Percentiles rank a stretch among this genome's conserved stretches.
phyloP scores from a whole-genome alignment of 1,140 invertebrate species.

The Brachionus manjavacas region DNA sequence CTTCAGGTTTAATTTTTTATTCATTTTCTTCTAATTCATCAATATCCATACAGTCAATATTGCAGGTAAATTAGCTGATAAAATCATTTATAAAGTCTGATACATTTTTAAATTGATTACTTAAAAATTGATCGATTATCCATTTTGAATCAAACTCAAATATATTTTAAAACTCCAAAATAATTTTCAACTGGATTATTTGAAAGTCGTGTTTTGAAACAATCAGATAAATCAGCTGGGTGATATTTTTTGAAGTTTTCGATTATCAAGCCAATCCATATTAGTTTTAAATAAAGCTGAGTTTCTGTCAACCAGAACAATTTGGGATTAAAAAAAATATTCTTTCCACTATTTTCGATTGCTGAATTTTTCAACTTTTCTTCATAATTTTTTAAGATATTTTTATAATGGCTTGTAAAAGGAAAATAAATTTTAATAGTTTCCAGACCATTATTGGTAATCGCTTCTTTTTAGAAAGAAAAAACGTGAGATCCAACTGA shows the following conservation, averaged over 20 bases:
- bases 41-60: no score
- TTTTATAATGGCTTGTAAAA: not conserved
- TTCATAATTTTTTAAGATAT: not conserved
- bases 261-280: not conserved
- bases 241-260: not conserved
- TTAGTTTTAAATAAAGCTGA: no score
- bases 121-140: not conserved
- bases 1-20: no score
- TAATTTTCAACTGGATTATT: not conserved
- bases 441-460: not conserved
- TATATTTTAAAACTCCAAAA: not conserved
- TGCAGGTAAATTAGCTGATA: not conserved
- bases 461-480: not conserved
- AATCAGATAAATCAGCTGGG: not conserved
- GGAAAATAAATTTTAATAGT: not conserved
- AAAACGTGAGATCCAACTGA: not conserved
- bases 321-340: not conserved
- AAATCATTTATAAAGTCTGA: not conserved
- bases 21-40: no score
- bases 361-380: not conserved
- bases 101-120: not conserved
- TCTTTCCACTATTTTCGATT: not conserved
- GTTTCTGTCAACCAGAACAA: not conserved
- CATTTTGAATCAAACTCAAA: not conserved
- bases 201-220: not conserved